These are phyloP conservation scores for Artibeus lituratus DNA, from an alignment of 2,797 vertebrate genomes.

Conservation along the genomic window DNA sequence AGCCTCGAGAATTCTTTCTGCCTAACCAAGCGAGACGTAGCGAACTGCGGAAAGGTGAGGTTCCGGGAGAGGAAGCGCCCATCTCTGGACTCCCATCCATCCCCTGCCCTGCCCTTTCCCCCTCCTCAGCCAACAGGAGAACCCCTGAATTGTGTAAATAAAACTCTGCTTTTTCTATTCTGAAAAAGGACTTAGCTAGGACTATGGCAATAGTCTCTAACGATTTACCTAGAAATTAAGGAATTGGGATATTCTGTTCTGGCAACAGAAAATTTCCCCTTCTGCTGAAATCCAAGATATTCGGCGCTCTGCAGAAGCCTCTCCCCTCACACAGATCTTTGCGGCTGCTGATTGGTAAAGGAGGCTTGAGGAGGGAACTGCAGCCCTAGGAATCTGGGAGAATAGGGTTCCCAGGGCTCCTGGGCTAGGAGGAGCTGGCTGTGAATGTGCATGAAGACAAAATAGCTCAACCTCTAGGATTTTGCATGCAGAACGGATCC, in stretches of 20 bases:
- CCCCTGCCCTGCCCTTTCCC: conserved; percentile 12
- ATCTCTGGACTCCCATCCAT: conserved; percentile 36
- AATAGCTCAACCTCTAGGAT: conserved; percentile 61
- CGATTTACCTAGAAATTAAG: conserved; percentile 65
- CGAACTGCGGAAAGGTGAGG: conserved; percentile 72
- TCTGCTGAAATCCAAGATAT: conserved; percentile 58
- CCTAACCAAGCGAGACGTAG: conserved; percentile 4
- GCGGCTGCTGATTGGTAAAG: conserved; percentile 68
- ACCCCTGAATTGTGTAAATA: conserved; percentile 74
- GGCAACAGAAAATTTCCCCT: conserved; percentile 70
- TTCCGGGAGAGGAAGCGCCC: conserved; percentile 59
- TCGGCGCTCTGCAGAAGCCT: conserved; percentile 66
- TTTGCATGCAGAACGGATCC: conserved; percentile 67
- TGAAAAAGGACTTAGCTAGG: conserved; percentile 69
- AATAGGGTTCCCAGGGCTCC: conserved; percentile 62
- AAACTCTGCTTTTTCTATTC: conserved; percentile 75
- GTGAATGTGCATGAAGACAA: conserved; percentile 67
- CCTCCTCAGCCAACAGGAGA: conserved; percentile 49
- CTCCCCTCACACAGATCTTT: conserved; percentile 61
- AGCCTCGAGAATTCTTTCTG: conserved; percentile 55
- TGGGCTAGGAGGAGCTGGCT: conserved; percentile 71
- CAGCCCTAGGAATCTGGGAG: conserved; percentile 62
- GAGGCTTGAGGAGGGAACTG: conserved; percentile 67
- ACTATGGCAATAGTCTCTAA: conserved; percentile 63
- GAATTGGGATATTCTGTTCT: conserved; percentile 66